Conservation (phyloP, 2,888 invertebrate species). For the Xestia ashworthii region DNA sequence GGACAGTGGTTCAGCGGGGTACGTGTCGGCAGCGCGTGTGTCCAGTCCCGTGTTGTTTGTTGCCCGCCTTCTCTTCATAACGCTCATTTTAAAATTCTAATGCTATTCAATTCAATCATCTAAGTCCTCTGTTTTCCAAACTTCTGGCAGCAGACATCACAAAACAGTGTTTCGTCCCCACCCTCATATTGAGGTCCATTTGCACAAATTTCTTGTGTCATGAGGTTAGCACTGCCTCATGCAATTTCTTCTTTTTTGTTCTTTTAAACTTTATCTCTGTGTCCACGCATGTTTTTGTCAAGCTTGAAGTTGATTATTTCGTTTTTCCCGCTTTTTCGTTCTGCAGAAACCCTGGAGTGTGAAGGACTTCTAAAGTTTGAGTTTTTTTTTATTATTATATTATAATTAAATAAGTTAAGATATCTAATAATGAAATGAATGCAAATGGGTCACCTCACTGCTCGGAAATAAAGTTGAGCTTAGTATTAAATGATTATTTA, state of each 20-base stretch:
- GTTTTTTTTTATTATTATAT: slow-evolving; percentile 63
- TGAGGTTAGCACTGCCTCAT: slow-evolving; percentile 74
- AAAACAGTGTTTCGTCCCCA: slow-evolving; percentile 80
- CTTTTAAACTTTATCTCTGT: slow-evolving; percentile 84
- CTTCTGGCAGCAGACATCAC: slow-evolving; percentile 85
- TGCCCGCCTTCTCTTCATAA: slow-evolving; percentile 73
- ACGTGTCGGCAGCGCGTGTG: slow-evolving; percentile 90
- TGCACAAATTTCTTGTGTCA: slow-evolving; percentile 83
- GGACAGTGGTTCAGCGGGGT: slow-evolving; percentile 93
- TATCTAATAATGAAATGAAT: slow-evolving; percentile 74
- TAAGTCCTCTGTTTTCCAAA: slow-evolving; percentile 55
- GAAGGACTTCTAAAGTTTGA: slow-evolving; percentile 59
- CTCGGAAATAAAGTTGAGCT: slow-evolving; percentile 72
- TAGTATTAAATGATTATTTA: background rate
- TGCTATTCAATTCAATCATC: slow-evolving; percentile 69
- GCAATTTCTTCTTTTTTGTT: slow-evolving; percentile 76
- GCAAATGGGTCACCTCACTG: slow-evolving; percentile 88
- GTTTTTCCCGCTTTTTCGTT: slow-evolving; percentile 72
- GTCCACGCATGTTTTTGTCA: slow-evolving; percentile 89
- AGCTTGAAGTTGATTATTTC: slow-evolving; percentile 66
- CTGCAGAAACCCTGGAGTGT: slow-evolving; percentile 68
- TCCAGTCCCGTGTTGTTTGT: slow-evolving; percentile 83
- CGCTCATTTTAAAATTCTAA: slow-evolving; percentile 40
- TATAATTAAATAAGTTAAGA: slow-evolving; percentile 33
- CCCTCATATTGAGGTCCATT: slow-evolving; percentile 87